A percentile compares a stretch with the other conserved stretches of the same genome.
These are phyloP conservation scores for Lindbergichthys nudifrons DNA, from an alignment of 2,797 vertebrate genomes.

Conservation along the genomic window DNA sequence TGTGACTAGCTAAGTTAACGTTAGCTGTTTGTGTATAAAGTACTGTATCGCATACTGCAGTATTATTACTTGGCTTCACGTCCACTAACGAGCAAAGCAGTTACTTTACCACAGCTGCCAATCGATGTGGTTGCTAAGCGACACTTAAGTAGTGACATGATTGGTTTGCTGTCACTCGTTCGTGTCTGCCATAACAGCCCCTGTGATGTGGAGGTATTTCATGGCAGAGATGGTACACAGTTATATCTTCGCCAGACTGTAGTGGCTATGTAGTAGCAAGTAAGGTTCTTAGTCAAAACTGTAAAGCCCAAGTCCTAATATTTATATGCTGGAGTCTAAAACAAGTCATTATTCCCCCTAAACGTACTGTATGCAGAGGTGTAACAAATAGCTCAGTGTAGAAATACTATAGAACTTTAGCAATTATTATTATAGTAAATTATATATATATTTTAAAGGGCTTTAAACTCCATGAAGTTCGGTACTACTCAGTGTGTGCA, in stretches of 20 bases:
- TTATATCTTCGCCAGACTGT: not conserved
- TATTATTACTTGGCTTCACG: not conserved
- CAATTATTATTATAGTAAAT: too few relatives aligned
- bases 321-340: not conserved
- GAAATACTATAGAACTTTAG: too few relatives aligned
- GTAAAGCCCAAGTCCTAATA: not conserved
- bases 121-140: conserved; percentile 14
- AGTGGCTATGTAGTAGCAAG: not conserved
- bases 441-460: too few relatives aligned
- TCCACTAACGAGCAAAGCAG: not conserved
- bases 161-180: not conserved
- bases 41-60: not conserved
- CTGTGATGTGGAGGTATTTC: not conserved
- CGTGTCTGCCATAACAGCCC: not conserved
- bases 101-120: not conserved
- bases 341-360: not conserved
- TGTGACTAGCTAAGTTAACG: not conserved
- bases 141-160: not conserved
- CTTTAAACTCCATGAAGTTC: too few relatives aligned
- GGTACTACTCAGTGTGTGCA: too few relatives aligned
- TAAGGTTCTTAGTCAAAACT: not conserved
- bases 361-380: too few relatives aligned
- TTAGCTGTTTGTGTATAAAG: conserved; percentile 21
- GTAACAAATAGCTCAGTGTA: too few relatives aligned
- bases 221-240: not conserved